Evolutionary conservation across 2,797 vertebrate species (phyloP), one percentile per base, ranked within the genome.

Genomic region (Coilia nasus): DNA sequence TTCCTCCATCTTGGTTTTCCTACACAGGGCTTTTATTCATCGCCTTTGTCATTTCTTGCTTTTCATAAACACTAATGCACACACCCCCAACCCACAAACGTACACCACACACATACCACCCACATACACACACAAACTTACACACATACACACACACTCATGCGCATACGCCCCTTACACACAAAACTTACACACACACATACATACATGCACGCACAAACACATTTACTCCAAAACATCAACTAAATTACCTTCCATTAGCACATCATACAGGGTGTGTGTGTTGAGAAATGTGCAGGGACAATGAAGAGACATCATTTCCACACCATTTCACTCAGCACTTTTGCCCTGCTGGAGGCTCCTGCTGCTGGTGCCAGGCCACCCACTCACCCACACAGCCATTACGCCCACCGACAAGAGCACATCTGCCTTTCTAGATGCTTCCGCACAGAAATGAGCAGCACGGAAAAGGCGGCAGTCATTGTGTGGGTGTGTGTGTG

Each of bases 231-330:
- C 31, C 59, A 21, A 62, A 21, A 41, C 67, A 75, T 78, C 71
- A 41, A 44, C 71, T 44, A 78, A 78, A 78, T 78, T 6, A 78
- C 31, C 31, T 21, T 78, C 71, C 71, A 78, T 78, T 78, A 78
- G 9, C 71, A 10, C 41, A 44, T 1, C 41, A 44, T 0, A n/a
- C 71, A 9, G 71, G 15, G 71, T 21, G 71, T 44, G 25, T 54
- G 62, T 67, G 62, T 67, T 1, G 2, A 31, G 64, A 71, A 71
- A 71, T 71, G 64, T 15, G 50, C 50, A 9, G 2, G 15, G 71
- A 78, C 71, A 78, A 78, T 78, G 35, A 78, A 78, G 71, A 78
- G 31, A 44, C 71, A 44, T 78, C 44, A 78, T 78, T 78, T 78
- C 71, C 35, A 78, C 71, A 44, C 71, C 71, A 78, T 78, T 78